Base-by-base conservation (phyloP, 2,113 vertebrate genomes). In the Penelope pileata region DNA sequence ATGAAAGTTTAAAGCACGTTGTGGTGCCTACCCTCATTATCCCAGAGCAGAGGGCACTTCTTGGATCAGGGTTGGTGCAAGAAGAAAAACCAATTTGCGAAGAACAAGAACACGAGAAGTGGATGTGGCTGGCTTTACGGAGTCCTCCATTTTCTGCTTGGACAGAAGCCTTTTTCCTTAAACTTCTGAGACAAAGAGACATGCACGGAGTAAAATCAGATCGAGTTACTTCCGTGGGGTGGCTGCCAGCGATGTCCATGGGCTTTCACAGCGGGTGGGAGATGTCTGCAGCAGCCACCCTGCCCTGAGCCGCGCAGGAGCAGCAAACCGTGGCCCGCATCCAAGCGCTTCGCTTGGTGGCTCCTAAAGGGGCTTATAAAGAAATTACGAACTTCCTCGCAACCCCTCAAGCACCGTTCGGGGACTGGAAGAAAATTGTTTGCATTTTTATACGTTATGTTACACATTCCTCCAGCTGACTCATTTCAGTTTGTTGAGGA, bases 321-420 rank as follows among this genome's bases (percentile, higher is more conserved):
- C n/a, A 53, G 69, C 40, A 83, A 26, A 42, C 90, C 34, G 67
- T 92, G 64, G 92, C 73, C 40, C 2, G 10, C 48, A 69, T 94
- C 92, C 82, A 89, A 93, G 83, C 4, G 8, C 77, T 91, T 76
- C 76, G 91, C 86, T 91, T 93, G 83, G 77, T 94, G 93, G 70
- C 76, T 81, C 83, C 83, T 96, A 62, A 81, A 87, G 93, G 91
- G 69, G 75, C 88, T 81, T 70, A 34, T 11, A 91, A 96, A 96
- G 88, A 93, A 93, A 96, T 88, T 78, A 43, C 92, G 82, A 79
- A 94, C 92, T 96, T 96, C 94, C 95, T 95, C 64, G n/a, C 47
- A 93, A 68, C 69, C 68, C 91, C 83, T 34, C 47, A n/a, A 86
- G 70, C 4, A 0, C 50, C 6, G 54, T 94, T 96, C 2, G 0